phyloP scores from a whole-genome alignment of 2,888 invertebrate genomes.

The Acleris sparsana region DNA sequence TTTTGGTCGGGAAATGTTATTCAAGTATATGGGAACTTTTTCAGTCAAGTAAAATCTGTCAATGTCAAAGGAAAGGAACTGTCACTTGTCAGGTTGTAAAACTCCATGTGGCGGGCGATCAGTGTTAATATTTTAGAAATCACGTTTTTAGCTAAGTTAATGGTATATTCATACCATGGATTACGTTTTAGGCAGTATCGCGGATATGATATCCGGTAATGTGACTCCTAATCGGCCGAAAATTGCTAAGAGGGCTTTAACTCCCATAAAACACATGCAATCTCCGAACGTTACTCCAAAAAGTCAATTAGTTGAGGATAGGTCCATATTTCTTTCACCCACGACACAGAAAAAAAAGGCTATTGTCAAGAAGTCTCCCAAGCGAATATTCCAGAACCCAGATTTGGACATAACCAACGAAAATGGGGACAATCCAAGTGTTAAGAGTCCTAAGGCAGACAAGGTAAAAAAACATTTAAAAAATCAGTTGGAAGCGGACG shows the following conservation, averaged over 20 bases:
- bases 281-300: slow-evolving; percentile 77
- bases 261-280: slow-evolving; percentile 73
- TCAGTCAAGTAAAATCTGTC: neutral
- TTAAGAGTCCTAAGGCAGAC: slow-evolving; percentile 64
- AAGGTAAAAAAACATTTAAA: slow-evolving; percentile 74
- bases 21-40: neutral
- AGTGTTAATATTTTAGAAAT: neutral
- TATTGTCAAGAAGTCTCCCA: slow-evolving; percentile 75
- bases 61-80: neutral
- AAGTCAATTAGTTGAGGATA: slow-evolving; percentile 69
- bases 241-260: slow-evolving; percentile 66
- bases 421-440: slow-evolving; percentile 47
- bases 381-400: slow-evolving; percentile 73
- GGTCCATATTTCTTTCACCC: slow-evolving; percentile 75
- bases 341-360: slow-evolving; percentile 74
- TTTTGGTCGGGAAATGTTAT: too few species aligned
- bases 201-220: slow-evolving; percentile 83
- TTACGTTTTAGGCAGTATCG: slow-evolving; percentile 83
- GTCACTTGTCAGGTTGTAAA: slow-evolving; percentile 5
- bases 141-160: slow-evolving; percentile 12
- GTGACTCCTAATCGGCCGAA: slow-evolving; percentile 81
- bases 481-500: slow-evolving; percentile 58
- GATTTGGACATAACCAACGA: slow-evolving; percentile 63
- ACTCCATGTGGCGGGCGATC: slow-evolving; percentile 21
- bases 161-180: slow-evolving; percentile 58